Evolutionary conservation across 2,113 vertebrate species (phyloP).

Genomic region (Turnix velox): DNA sequence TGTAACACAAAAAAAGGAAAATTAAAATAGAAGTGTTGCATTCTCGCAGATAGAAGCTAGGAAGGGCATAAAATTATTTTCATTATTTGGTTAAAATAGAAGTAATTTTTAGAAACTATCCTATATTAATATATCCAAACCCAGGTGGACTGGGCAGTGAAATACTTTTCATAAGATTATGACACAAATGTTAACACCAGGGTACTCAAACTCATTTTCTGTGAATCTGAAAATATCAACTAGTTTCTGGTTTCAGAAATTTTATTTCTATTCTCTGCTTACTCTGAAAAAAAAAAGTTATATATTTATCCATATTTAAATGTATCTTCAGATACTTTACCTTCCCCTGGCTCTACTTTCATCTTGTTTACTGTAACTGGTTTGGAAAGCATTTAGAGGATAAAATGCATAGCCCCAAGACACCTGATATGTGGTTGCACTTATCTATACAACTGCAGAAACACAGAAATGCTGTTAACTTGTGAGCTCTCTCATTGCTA

Average conservation of each 20-base stretch:
- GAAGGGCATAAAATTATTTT: not conserved
- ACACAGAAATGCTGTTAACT: not conserved
- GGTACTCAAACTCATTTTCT: not conserved
- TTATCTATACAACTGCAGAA: not conserved
- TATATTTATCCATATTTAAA: not conserved
- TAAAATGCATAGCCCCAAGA: not conserved
- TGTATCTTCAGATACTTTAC: not conserved
- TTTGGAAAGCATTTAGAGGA: not conserved
- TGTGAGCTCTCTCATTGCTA: not conserved
- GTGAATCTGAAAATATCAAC: not conserved
- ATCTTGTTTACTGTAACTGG: not conserved
- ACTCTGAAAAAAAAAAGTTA: not conserved
- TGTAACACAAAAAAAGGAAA: not conserved
- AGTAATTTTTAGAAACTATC: not conserved
- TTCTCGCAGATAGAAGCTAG: not conserved
- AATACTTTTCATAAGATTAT: not conserved
- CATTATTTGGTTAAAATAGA: not conserved
- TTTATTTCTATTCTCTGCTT: not conserved
- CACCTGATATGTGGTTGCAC: not conserved
- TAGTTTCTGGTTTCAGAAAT: not conserved
- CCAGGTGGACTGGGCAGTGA: not conserved
- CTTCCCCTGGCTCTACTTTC: not conserved
- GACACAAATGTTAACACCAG: not conserved
- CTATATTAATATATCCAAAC: not conserved
- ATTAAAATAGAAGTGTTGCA: not conserved